Evolutionary conservation across 2,888 invertebrate genomes (phyloP).

Genomic region (Syrista parreyssii): DNA sequence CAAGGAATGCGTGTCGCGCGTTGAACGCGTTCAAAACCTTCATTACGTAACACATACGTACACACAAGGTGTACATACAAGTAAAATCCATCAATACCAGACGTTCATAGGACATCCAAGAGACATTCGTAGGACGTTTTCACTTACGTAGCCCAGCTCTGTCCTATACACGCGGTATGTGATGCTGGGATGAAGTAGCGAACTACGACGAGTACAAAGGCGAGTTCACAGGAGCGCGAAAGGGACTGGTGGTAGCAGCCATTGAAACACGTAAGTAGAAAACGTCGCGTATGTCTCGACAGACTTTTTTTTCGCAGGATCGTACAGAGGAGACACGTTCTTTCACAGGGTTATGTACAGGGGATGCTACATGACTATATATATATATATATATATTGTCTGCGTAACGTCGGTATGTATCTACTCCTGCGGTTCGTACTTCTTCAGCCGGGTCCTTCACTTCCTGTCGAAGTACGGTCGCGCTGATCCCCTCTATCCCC

Average conservation of each 20-base stretch:
- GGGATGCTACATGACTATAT: not conserved
- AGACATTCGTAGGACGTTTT: not conserved
- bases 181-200: not conserved
- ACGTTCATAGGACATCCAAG: not conserved
- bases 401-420: not conserved
- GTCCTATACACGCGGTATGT: not conserved
- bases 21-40: not conserved
- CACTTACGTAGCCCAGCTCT: not conserved
- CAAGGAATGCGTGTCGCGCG: not conserved
- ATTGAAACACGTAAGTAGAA: not conserved
- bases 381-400: not conserved
- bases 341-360: not conserved
- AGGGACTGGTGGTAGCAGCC: not conserved
- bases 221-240: not conserved
- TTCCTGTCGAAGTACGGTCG: not conserved
- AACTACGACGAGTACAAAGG: not conserved
- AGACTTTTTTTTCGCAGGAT: not conserved
- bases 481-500: constrained; percentile 27
- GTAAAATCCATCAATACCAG: not conserved
- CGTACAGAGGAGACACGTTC: not conserved
- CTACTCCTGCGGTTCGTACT: not conserved
- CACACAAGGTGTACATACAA: not conserved
- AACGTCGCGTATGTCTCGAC: not conserved
- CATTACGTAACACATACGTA: not conserved
- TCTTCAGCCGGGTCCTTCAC: not conserved